Base-by-base conservation (phyloP, 2,113 vertebrate genomes). In the Gobio gobio region DNA sequence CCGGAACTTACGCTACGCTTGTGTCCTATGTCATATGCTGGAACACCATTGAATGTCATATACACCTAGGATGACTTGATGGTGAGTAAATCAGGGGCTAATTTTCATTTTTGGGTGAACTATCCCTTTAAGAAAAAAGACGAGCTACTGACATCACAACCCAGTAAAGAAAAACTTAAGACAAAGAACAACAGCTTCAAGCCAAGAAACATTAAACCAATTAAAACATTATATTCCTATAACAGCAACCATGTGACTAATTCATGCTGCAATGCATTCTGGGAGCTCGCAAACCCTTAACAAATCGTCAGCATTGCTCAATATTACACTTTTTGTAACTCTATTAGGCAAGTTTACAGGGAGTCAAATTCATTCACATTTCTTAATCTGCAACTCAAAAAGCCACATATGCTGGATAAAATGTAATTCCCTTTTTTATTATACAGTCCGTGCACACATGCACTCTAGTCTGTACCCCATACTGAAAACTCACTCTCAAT, bases 391-490 rank as follows among this genome's bases (percentile, higher is more conserved):
- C 10, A 12, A 45, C 40, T 13, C 10, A n/a, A 45, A 73, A 73
- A 73, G 9, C 4, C 4, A 24, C 40, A 12, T 72, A 24, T 47
- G 36, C 40, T 73, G 40, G 43, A 73, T 74, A 74, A 72, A 74
- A 74, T n/a, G 0, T 74, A 74, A 74, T 74, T 74, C 43, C n/a
- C 12, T 73, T 73, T 18, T 49, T 74, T 74, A 74, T 74, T 74
- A 47, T 47, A 74, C 12, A 6, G 70, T 47, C 12, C 12, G 49
- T 74, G 40, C 72, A 74, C 12, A 74, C n/a, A 49, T 49, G 56
- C 77, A n/a, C 43, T 7, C 4, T 33, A 33, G 33, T 33, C 33
- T 59, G 75, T 64, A 85, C n/a, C n/a, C 1, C 51, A 33, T 61
- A 51, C 76, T 66, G 77, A 78, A 64, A 78, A 61, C 58, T 22